phyloP scores from a whole-genome alignment of 1,140 invertebrate genomes.

The Nomia melanderi region DNA sequence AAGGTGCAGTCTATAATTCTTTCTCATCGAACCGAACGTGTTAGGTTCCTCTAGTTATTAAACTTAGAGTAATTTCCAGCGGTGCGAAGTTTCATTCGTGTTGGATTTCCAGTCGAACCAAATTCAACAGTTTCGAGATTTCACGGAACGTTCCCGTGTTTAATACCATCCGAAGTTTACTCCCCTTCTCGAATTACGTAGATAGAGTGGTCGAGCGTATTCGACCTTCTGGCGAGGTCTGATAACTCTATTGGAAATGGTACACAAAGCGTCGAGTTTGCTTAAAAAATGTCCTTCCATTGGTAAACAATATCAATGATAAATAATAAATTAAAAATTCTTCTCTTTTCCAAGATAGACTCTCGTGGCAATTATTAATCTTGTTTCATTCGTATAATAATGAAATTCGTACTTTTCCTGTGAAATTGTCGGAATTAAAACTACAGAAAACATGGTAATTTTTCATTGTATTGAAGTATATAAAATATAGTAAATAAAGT shows the following conservation, averaged over 20 bases:
- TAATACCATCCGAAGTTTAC: constrained; percentile 6
- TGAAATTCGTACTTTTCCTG: no score
- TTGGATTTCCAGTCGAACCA: no score
- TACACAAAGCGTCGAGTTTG: no score
- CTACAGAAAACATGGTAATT: no score
- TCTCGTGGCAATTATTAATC: no score
- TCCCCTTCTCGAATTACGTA: not conserved
- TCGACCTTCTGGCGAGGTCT: not conserved
- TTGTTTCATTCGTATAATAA: no score
- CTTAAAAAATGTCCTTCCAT: not conserved
- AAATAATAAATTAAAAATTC: no score
- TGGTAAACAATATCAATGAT: no score
- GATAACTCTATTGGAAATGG: not conserved
- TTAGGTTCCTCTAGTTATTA: not conserved
- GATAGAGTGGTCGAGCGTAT: not conserved
- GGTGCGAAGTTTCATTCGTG: not conserved
- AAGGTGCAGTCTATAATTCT: not conserved
- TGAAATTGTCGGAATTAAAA: no score
- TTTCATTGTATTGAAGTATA: no score
- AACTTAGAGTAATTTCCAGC: constrained; percentile 5
- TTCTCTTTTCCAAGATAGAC: no score
- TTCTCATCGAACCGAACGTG: not conserved
- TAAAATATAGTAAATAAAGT: no score
- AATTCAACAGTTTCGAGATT: constrained; percentile 13
- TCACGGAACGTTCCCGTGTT: not conserved